Evolutionary conservation across 2,113 vertebrate genomes (phyloP), one percentile per base, ranked within the genome.

Genomic region (Potamarius usumacintae): DNA sequence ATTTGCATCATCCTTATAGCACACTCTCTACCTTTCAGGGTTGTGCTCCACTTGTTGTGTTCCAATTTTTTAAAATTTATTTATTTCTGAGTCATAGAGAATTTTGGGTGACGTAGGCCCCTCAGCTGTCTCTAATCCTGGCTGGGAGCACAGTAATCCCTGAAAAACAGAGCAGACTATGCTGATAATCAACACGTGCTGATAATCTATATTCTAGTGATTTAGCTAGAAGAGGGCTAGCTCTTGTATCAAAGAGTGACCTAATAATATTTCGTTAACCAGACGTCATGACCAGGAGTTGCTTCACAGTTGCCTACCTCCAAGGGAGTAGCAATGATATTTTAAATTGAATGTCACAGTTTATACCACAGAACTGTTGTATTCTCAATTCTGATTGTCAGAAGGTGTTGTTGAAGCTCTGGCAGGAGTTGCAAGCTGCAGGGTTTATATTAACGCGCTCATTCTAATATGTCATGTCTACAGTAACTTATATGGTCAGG

Each of bases 91-190:
- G n/a, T 48, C 48, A 58, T 48, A 5, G 6, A n/a, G 14, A 12
- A 9, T 58, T 42, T 57, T 82, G 14, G 22, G 22, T 48, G 30
- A 42, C 10, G 18, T 34, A 74, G 55, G 27, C 15, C 8, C 72
- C 52, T 55, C 30, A 42, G 7, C 60, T 63, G 50, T 34, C 72
- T 79, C 50, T 55, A 91, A 92, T 90, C 90, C 84, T 89, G 88
- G 80, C 82, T 84, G 83, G 71, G 86, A 42, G 63, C 91, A 92
- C 93, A 90, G 89, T 86, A 86, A 86, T 85, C 74, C 79, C 90
- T 67, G 12, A 89, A 58, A 88, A 89, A 86, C 91, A 92, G 88
- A 93, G 84, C 86, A 89, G 84, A 89, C 86, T 58, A 25, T 89
- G n/a, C 0, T 87, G 30, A 30, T 30, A 30, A 83, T 92, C 87